Evolutionary conservation across 1,140 invertebrate genomes (phyloP).

Genomic region (Drosophila pandora): DNA sequence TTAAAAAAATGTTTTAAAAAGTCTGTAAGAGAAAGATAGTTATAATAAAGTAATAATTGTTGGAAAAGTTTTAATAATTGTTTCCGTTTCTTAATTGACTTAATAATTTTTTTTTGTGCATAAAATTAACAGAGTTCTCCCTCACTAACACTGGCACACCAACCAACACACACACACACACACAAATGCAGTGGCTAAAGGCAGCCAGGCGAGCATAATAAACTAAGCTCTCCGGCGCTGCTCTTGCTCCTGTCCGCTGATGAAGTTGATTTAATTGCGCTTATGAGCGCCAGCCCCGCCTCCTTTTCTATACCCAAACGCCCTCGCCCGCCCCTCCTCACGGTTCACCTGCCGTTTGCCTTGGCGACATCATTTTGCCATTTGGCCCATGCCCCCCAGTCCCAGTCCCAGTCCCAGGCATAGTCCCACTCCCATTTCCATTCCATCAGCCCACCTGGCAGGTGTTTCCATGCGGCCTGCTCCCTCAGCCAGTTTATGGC

Average conservation of each 20-base stretch:
- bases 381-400: conserved; percentile 24
- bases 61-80: not conserved
- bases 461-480: conserved; percentile 40
- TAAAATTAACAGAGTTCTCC: conserved; percentile 25
- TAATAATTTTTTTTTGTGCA: conserved; percentile 4
- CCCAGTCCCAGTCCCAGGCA: no score
- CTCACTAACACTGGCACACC: not conserved
- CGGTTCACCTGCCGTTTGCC: conserved; percentile 16
- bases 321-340: not conserved
- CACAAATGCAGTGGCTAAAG: conserved; percentile 19
- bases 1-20: not conserved
- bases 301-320: not conserved
- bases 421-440: conserved; percentile 3
- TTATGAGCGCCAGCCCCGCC: conserved; percentile 46
- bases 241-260: conserved; percentile 41
- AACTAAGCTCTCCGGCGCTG: conserved; percentile 48
- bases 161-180: no score
- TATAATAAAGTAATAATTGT: no score
- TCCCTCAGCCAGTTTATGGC: conserved; percentile 42
- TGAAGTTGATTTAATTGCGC: conserved; percentile 67
- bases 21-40: no score
- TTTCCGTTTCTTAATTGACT: not conserved
- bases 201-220: conserved; percentile 57
- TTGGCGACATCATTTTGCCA: conserved; percentile 55
- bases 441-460: conserved; percentile 17